Conservation (phyloP, 2,888 invertebrate species). For the Petrolisthes manimaculis region DNA sequence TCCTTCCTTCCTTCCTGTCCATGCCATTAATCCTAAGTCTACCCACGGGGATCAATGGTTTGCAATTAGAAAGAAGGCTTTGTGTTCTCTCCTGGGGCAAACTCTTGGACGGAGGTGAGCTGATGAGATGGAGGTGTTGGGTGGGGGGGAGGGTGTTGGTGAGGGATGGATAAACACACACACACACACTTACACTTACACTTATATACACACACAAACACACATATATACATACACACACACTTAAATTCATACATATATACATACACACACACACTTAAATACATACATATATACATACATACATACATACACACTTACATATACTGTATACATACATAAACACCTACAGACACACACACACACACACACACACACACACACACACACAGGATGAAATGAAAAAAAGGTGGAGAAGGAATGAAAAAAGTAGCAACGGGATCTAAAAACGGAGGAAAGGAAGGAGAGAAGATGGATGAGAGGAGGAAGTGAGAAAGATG, state of each 20-base stretch:
- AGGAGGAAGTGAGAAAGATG: background rate
- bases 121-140: background rate
- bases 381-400: background rate
- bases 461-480: background rate
- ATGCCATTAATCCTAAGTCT: background rate
- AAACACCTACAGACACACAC: background rate
- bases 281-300: conserved; percentile 26
- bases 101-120: background rate
- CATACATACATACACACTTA: conserved; percentile 9
- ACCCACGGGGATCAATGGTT: conserved; percentile 27
- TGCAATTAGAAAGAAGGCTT: conserved; percentile 33
- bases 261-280: conserved; percentile 3
- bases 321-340: background rate
- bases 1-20: background rate
- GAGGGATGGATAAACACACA: background rate
- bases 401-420: background rate
- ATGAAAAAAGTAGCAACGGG: background rate
- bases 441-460: background rate
- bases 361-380: background rate
- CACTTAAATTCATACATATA: background rate
- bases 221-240: background rate
- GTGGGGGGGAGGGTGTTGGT: background rate
- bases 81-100: background rate
- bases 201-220: background rate
- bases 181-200: background rate